Percentiles rank a stretch among this genome's conserved stretches.
phyloP scores from a whole-genome alignment of 37 sponge, comb jelly and placozoan species.

The Amphimedon queenslandica region DNA sequence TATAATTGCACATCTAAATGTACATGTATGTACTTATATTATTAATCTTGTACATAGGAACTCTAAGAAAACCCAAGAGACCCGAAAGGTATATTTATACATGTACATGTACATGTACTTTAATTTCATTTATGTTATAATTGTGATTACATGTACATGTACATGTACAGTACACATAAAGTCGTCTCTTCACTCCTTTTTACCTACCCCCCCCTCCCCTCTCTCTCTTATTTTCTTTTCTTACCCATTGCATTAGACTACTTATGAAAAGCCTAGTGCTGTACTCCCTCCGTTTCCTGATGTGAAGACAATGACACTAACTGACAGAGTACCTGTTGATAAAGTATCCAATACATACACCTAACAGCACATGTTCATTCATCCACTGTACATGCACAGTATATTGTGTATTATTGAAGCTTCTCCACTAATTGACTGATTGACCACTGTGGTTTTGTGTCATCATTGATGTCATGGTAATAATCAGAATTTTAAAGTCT shows the following conservation, averaged over 20 bases:
- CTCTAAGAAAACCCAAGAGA: neutral
- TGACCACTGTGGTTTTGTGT: no score
- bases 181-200: neutral
- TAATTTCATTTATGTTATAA: neutral
- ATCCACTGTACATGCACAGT: neutral
- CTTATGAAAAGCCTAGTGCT: conserved; percentile 66
- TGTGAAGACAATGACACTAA: conserved; percentile 30
- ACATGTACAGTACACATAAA: neutral
- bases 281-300: conserved; percentile 69
- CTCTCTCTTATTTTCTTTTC: neutral
- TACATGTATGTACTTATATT: neutral
- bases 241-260: neutral
- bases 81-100: neutral
- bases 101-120: no score
- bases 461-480: no score
- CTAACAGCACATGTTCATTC: neutral
- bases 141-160: conserved; percentile 1
- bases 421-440: no score
- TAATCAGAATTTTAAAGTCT: no score
- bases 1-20: neutral
- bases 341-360: no score
- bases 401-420: no score
- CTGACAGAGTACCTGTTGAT: conserved; percentile 35
- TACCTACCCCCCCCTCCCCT: neutral
- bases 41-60: neutral